phyloP scores from a whole-genome alignment of 2,113 vertebrate genomes.

The Misgurnus mizolepis region DNA sequence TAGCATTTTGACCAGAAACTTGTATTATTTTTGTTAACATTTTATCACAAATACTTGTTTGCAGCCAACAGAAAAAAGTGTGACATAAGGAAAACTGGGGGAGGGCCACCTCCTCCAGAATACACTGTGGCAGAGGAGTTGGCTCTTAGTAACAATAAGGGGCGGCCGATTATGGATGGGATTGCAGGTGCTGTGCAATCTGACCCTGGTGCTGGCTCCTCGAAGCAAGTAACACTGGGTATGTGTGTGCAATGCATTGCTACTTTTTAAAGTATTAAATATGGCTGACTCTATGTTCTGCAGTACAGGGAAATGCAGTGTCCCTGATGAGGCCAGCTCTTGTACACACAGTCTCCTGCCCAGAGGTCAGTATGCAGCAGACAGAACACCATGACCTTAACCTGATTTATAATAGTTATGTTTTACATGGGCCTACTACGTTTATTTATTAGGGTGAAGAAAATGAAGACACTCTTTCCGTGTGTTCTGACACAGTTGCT shows the following conservation, averaged over 20 bases:
- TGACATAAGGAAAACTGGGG: background rate
- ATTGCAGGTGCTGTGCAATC: background rate
- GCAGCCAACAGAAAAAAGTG: constrained; percentile 1
- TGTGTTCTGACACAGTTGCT: background rate
- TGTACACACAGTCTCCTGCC: background rate
- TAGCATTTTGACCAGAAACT: background rate
- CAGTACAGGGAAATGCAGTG: background rate
- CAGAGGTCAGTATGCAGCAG: background rate
- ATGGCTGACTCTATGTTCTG: background rate
- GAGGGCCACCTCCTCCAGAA: background rate
- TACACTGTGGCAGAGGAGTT: background rate
- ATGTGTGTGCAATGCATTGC: background rate
- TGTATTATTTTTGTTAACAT: background rate
- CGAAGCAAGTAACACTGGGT: background rate
- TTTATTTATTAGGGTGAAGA: background rate
- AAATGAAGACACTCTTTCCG: background rate
- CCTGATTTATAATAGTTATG: background rate
- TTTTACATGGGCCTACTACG: background rate
- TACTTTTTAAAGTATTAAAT: background rate
- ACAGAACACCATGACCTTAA: background rate
- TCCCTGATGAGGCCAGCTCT: background rate
- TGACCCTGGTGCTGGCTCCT: background rate
- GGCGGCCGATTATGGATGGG: background rate
- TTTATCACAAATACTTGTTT: background rate
- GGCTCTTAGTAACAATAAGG: background rate